A percentile compares a stretch with the other conserved stretches of the same genome.
These are phyloP conservation scores for Eulemur macaco DNA, from an alignment of 2,113 vertebrate species.

Conservation along the genomic window DNA sequence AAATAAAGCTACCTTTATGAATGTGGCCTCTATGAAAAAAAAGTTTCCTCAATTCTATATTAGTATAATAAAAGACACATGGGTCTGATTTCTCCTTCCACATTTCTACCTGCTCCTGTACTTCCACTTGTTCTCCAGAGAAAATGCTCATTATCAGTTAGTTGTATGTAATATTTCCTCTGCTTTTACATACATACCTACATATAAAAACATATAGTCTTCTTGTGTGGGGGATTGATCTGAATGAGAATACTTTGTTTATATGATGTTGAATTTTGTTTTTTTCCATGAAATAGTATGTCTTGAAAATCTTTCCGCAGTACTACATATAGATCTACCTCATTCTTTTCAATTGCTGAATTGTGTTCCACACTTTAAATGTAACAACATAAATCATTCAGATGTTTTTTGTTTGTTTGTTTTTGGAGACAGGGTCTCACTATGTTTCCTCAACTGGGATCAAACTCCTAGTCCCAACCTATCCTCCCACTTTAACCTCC, in stretches of 20 bases:
- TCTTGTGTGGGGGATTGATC: neutral
- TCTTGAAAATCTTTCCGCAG: neutral
- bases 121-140: neutral
- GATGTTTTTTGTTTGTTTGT: neutral
- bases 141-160: neutral
- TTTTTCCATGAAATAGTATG: neutral
- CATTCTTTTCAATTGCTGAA: constrained; percentile 19
- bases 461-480: neutral
- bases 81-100: neutral
- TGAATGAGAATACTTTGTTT: neutral
- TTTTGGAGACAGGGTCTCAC: neutral
- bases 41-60: neutral
- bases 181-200: neutral
- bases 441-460: neutral
- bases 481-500: neutral
- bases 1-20: neutral
- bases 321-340: neutral
- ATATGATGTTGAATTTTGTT: neutral
- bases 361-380: neutral
- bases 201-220: neutral
- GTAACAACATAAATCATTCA: neutral
- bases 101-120: neutral
- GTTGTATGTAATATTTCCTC: neutral
- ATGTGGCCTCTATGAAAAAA: neutral
- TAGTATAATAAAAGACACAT: neutral